Conservation (phyloP, 1,140 invertebrate species). For the Ceratitis capitata region DNA sequence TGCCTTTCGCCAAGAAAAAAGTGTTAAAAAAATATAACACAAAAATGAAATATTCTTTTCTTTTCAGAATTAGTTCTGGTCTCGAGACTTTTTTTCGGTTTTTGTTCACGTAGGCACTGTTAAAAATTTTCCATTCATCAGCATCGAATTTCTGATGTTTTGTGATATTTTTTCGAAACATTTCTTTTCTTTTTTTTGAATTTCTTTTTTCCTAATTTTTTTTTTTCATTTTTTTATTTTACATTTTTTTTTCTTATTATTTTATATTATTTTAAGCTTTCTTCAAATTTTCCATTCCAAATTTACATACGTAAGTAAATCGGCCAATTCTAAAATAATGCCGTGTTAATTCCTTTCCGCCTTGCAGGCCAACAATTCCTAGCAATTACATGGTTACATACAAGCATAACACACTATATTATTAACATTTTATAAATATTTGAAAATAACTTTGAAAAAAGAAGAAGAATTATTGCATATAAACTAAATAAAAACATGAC, state of each 20-base stretch:
- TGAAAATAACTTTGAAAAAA: background rate
- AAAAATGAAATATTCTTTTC: background rate
- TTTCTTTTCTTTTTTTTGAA: background rate
- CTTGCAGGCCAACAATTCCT: background rate
- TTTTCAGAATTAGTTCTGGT: background rate
- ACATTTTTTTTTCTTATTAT: background rate
- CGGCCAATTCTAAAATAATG: background rate
- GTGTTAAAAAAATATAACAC: background rate
- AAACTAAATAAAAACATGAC: conserved; percentile 11
- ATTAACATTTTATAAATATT: background rate
- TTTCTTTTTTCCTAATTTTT: background rate
- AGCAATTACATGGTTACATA: conserved; percentile 9
- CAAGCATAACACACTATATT: background rate
- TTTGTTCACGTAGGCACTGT: background rate
- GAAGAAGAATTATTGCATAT: background rate
- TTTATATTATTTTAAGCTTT: too few relatives aligned
- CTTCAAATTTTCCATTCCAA: background rate
- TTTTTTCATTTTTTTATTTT: background rate
- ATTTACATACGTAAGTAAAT: background rate
- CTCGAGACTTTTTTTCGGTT: background rate
- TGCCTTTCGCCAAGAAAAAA: background rate
- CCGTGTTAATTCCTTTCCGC: background rate
- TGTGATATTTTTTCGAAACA: background rate
- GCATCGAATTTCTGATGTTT: background rate
- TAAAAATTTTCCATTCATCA: background rate